phyloP scores from a whole-genome alignment of 2,797 vertebrate species.

The Serranus cabrilla region DNA sequence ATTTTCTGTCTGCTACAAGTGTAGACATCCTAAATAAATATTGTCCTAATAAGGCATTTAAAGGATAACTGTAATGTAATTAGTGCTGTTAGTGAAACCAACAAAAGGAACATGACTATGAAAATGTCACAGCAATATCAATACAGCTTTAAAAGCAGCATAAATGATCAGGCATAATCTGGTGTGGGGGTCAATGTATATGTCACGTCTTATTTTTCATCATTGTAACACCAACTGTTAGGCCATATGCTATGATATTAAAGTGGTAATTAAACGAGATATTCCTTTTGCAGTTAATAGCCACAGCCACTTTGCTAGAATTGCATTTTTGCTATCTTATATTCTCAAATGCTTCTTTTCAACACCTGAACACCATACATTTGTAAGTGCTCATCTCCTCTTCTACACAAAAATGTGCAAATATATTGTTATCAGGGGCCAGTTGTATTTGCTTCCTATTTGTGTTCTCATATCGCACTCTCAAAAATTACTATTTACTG shows the following conservation, averaged over 20 bases:
- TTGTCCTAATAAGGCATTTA: slow-evolving; percentile 24
- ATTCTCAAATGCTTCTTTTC: no score
- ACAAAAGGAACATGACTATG: background rate
- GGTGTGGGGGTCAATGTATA: background rate
- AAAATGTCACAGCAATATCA: slow-evolving; percentile 21
- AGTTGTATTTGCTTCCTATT: slow-evolving; percentile 24
- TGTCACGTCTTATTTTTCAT: background rate
- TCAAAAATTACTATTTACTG: slow-evolving; percentile 24
- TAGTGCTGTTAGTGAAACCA: slow-evolving; percentile 9
- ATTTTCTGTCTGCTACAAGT: background rate
- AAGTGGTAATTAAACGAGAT: background rate
- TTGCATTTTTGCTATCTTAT: background rate
- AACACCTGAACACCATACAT: no score
- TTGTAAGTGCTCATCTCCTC: no score
- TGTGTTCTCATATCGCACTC: slow-evolving; percentile 43
- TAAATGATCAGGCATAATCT: slow-evolving; percentile 16
- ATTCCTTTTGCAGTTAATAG: background rate
- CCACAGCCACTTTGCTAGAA: background rate
- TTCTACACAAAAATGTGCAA: slow-evolving; percentile 5
- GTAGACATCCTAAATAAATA: slow-evolving; percentile 39
- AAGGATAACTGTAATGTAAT: slow-evolving; percentile 34
- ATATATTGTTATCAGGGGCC: slow-evolving; percentile 32
- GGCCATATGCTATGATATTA: background rate
- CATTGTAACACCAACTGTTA: background rate
- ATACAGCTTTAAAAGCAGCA: background rate